These are phyloP conservation scores for Melieria crassipennis DNA, from an alignment of 2,888 invertebrate genomes.

Conservation along the genomic window DNA sequence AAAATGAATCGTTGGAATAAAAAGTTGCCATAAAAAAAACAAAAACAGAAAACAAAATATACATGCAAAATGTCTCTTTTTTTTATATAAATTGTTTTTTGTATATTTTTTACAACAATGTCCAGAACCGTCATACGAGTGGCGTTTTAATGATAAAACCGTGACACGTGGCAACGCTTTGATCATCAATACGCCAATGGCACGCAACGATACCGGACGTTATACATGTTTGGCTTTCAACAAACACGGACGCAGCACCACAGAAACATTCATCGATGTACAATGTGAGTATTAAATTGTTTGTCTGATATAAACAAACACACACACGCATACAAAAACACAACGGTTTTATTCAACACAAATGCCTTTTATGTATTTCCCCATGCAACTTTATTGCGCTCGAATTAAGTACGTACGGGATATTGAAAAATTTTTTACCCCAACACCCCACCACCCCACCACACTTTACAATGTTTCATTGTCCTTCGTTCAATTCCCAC, in stretches of 20 bases:
- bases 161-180: constrained; percentile 65
- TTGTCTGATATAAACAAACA: background rate
- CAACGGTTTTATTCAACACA: background rate
- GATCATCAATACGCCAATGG: constrained; percentile 74
- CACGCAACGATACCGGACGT: constrained; percentile 77
- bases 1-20: no score
- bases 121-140: constrained; percentile 61
- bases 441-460: no score
- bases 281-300: constrained; percentile 73
- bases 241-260: constrained; percentile 79
- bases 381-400: no score
- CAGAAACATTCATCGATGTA: constrained; percentile 79
- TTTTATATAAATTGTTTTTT: no score
- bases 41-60: no score
- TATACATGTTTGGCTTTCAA: constrained; percentile 84
- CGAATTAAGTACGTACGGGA: no score
- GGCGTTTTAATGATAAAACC: constrained; percentile 63
- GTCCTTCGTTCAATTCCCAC: no score
- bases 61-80: no score
- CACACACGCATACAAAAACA: background rate
- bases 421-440: no score
- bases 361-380: no score
- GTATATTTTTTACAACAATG: background rate
- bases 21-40: no score
- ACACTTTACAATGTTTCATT: no score